Conservation (phyloP, 2,888 invertebrate species). For the Beris morrisii region DNA sequence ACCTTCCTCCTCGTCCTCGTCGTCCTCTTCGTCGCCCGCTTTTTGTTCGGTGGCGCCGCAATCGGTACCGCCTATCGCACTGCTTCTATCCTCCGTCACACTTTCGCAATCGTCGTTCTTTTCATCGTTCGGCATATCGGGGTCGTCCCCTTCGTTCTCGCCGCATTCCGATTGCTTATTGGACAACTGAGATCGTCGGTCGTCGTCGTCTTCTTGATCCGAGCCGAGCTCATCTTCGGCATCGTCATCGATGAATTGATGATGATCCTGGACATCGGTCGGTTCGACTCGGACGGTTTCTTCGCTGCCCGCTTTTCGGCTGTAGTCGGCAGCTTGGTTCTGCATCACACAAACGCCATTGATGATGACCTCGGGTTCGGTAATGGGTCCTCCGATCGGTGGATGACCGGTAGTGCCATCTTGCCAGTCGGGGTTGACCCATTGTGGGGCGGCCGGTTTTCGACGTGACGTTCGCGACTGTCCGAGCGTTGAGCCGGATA, state of each 20-base stretch:
- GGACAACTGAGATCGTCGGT: slow-evolving; percentile 36
- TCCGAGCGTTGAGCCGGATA: slow-evolving; percentile 45
- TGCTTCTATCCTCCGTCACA: slow-evolving; percentile 23
- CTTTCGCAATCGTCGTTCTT: slow-evolving; percentile 30
- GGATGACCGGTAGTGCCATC: slow-evolving; percentile 61
- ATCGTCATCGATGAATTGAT: slow-evolving; percentile 54
- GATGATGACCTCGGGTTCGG: slow-evolving; percentile 78
- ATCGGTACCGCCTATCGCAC: neutral
- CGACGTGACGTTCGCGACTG: slow-evolving; percentile 67
- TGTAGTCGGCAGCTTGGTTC: slow-evolving; percentile 73
- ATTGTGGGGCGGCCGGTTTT: slow-evolving; percentile 95
- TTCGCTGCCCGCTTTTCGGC: slow-evolving; percentile 52
- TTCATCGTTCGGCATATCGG: slow-evolving; percentile 6
- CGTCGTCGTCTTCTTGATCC: slow-evolving; percentile 44
- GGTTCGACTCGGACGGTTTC: slow-evolving; percentile 68
- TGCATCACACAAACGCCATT: slow-evolving; percentile 94
- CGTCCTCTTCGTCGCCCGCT: slow-evolving; percentile 11
- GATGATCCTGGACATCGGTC: slow-evolving; percentile 67
- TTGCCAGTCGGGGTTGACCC: slow-evolving; percentile 95
- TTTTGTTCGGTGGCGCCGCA: neutral
- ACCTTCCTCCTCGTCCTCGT: slow-evolving; percentile 34
- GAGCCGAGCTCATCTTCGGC: slow-evolving; percentile 53
- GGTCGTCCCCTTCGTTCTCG: slow-evolving; percentile 12
- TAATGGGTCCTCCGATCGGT: slow-evolving; percentile 44
- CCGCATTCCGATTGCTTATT: slow-evolving; percentile 33